Base-by-base conservation (phyloP, 1,140 invertebrate genomes). In the Bombus breviceps region DNA sequence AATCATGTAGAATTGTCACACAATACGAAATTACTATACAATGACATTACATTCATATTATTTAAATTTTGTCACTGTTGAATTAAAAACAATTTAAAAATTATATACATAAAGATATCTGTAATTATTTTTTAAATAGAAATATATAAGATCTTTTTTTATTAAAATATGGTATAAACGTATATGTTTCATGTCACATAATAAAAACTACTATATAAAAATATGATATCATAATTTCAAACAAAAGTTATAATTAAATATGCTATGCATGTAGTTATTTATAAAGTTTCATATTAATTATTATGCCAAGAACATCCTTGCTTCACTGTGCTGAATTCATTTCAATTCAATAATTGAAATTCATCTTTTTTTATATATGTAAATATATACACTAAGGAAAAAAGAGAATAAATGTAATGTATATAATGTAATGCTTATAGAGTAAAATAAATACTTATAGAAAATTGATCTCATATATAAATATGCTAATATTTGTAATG, bases 11-110 rank as follows among this genome's bases (percentile, higher is more conserved):
- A 76, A 87, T 91, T 88, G 82, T 83, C 85, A 76, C 85, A 74
- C 86, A 77, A 88, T 85, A 66, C 43, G 81, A 78, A 87, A 94
- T 94, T 93, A 92, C 83, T 91, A 93, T 94, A 92, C 90, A 94
- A 93, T 94, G 92, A 92, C 87, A 86, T 88, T 89, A 85, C 59
- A 79, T 90, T 85, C 25, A 74, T 78, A 72, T 69, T 90, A 85
- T 88, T 87, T 92, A 39, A 88, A 62, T 78, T 32, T 53, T 77
- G 68, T 81, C 76, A 83, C 32, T 41, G 53, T n/a, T 75, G 39
- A 73, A 77, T 18, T 4, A 59, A 32, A 73, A 80, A 37, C 39
- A 53, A 18, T 53, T 53, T 28, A 64, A 37, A 22, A 18, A 32
- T 32, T 68, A 28, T 69, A 73, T 1, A 81, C 22, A 37, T 68